phyloP scores from a whole-genome alignment of 1,140 invertebrate species.

The Macrobrachium nipponense region DNA sequence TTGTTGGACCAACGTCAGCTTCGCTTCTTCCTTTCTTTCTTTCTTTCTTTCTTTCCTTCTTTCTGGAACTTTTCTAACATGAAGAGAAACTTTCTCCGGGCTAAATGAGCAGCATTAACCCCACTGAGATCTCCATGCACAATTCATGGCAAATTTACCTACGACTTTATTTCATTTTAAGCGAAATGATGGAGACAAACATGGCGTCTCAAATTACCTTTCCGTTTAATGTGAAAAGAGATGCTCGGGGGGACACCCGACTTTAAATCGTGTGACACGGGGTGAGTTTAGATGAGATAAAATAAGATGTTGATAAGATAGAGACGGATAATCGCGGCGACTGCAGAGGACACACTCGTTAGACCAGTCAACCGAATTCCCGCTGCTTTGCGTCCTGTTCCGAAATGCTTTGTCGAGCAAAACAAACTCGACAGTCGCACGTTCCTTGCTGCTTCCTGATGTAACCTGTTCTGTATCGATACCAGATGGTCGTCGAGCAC shows the following conservation, averaged over 20 bases:
- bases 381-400: conserved; percentile 5
- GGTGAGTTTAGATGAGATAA: conserved; percentile 55
- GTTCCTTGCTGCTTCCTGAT: no score
- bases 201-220: neutral
- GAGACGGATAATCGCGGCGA: conserved; percentile 49
- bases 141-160: no score
- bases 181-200: neutral
- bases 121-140: no score
- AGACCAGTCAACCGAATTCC: neutral
- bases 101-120: no score
- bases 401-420: neutral
- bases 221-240: neutral
- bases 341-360: conserved; percentile 46
- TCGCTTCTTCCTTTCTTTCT: neutral
- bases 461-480: no score
- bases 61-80: neutral
- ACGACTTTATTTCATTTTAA: neutral
- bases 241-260: conserved; percentile 24
- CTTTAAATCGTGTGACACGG: conserved; percentile 39
- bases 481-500: no score
- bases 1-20: no score
- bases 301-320: conserved; percentile 60
- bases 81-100: no score
- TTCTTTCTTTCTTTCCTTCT: neutral
- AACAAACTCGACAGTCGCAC: no score